phyloP scores from a whole-genome alignment of 2,113 vertebrate species.

The Callithrix jacchus region DNA sequence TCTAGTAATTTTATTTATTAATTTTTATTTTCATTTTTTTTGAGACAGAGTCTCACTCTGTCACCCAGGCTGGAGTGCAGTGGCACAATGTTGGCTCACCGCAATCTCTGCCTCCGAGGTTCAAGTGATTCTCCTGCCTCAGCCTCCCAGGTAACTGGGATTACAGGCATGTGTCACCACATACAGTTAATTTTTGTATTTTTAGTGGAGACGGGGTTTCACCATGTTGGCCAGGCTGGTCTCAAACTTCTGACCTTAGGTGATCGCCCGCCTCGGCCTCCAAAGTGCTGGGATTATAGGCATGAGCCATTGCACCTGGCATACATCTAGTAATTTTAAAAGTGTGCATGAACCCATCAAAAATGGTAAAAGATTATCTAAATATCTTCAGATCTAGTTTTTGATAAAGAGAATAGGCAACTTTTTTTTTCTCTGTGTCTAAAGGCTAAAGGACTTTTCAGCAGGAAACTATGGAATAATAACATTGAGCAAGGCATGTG shows the following conservation, averaged over 20 bases:
- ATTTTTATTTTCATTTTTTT: neutral
- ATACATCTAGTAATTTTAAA: no score
- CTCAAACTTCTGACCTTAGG: neutral
- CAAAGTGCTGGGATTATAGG: no score
- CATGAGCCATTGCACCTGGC: no score
- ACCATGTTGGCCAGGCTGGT: neutral
- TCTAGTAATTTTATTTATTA: conserved; percentile 30
- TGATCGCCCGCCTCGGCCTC: neutral
- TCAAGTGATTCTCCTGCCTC: neutral
- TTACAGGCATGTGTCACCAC: no score
- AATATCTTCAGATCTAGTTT: neutral
- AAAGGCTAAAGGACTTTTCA: neutral
- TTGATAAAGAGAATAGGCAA: neutral
- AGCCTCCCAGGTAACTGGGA: neutral
- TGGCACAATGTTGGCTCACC: neutral
- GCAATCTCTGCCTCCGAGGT: neutral
- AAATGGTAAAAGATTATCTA: conserved; percentile 2
- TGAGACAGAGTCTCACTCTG: neutral
- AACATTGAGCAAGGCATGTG: neutral
- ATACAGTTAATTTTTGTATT: neutral
- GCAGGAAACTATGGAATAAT: neutral
- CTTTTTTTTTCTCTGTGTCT: neutral
- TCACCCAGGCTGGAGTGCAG: neutral
- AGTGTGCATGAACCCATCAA: neutral
- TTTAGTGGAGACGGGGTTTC: neutral